Evolutionary conservation across 2,888 invertebrate species (phyloP), one percentile per base, ranked within the genome.

Genomic region (Drosophila mercatorum): DNA sequence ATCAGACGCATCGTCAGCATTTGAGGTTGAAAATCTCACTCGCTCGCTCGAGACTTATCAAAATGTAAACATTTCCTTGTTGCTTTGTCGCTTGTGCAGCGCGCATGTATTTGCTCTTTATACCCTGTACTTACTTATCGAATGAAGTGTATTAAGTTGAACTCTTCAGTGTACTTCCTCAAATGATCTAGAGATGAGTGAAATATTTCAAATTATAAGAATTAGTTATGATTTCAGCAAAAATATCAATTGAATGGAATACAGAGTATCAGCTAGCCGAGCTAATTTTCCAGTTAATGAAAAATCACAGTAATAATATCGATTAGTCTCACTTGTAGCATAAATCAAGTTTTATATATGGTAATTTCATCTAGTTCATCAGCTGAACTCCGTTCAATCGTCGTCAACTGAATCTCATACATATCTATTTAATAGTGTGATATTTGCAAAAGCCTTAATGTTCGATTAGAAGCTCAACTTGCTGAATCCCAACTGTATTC

Each of bases 21-120:
- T 26, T 46, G 46, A 26, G 44, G 5, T 6, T 44, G 22, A 26
- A 26, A 44, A 44, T 22, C 43, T 34, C 34, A 34, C 36, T 34
- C 28, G 56, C 66, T 38, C 36, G 34, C 52, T 8, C 28, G 17
- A 11, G 49, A 62, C 75, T 84, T 84, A 84, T 80, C 84, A 69
- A 58, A 58, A 63, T 74, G 68, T 71, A 63, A 78, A 78, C 66
- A 81, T 81, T 81, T 80, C 65, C 75, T 78, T 64, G 49, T 65
- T 68, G 67, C 31, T 10, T 47, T 60, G 60, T 44, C 62, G 22
- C 22, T 22, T 22, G 22, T 22, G 22, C 22, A 22, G 22, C 22
- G 22, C 22, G 28, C 26, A 26, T 46, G 26, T 26, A 46, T 14
- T 28, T 47, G 34, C 38, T 51, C 44, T 17, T n/a, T 26, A 22